Evolutionary conservation across 35 echinoderm and acorn worm genomes (phyloP).

Genomic region (Diadema setosum): DNA sequence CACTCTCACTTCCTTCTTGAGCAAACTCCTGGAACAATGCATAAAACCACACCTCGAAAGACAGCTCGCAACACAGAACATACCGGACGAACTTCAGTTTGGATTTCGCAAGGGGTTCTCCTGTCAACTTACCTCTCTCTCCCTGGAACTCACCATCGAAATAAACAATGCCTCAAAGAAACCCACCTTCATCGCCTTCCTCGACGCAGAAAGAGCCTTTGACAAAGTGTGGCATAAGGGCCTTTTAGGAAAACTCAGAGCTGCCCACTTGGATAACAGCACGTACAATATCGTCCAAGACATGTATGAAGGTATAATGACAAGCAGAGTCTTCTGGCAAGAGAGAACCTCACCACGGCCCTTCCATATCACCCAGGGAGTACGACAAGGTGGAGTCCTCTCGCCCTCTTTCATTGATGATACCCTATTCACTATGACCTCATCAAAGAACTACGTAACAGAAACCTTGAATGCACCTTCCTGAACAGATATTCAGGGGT

Average conservation of each 20-base stretch:
- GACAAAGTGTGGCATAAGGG: too few species aligned
- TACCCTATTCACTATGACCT: background rate
- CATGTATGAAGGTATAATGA: too few species aligned
- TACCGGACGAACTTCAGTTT: background rate
- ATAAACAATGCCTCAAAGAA: too few species aligned
- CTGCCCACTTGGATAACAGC: too few species aligned
- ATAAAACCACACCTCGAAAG: background rate
- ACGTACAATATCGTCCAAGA: too few species aligned
- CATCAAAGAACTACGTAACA: too few species aligned
- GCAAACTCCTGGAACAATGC: background rate
- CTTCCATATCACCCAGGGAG: background rate
- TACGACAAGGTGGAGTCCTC: background rate
- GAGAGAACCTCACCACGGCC: background rate
- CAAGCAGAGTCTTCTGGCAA: background rate
- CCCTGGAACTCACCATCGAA: too few species aligned
- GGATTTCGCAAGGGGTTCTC: background rate
- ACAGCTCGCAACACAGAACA: background rate
- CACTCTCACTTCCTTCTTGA: background rate
- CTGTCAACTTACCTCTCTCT: background rate
- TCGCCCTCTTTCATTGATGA: background rate
- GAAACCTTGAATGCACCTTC: too few species aligned
- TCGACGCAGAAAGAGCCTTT: too few species aligned
- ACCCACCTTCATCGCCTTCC: too few species aligned
- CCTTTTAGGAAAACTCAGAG: too few species aligned
- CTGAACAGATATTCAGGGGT: too few species aligned